Conservation (phyloP, 2,888 invertebrate genomes). For the Matsumyia berberina region DNA sequence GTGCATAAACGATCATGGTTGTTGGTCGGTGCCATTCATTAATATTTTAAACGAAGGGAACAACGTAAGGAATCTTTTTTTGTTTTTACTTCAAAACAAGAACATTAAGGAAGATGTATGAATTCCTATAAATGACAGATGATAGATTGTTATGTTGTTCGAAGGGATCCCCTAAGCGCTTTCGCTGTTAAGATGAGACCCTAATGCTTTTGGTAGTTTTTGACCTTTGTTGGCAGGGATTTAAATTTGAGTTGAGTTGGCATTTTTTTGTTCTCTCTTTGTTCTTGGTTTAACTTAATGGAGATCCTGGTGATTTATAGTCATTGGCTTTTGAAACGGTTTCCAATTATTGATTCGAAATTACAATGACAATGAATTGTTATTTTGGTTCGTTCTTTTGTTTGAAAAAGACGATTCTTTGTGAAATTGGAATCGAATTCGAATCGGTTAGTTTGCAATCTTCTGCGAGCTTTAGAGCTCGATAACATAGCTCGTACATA, state of each 20-base stretch:
- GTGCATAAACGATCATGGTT: conserved; percentile 53
- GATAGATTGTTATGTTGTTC: conserved; percentile 18
- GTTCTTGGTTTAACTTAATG: not conserved
- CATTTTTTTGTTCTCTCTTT: not conserved
- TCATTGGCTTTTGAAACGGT: not conserved
- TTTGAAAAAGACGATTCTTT: too few relatives aligned
- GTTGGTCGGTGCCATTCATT: conserved; percentile 17
- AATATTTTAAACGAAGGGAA: conserved; percentile 26
- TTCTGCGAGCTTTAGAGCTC: too few relatives aligned
- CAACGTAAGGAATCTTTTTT: conserved; percentile 9
- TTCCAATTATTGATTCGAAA: not conserved
- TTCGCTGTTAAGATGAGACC: not conserved
- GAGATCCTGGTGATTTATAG: not conserved
- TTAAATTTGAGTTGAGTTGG: conserved; percentile 1
- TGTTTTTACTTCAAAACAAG: not conserved
- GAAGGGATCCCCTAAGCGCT: not conserved
- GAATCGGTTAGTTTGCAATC: too few relatives aligned
- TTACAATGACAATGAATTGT: not conserved
- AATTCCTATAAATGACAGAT: conserved; percentile 13
- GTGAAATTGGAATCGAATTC: too few relatives aligned
- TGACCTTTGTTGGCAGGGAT: not conserved
- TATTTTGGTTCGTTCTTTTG: not conserved
- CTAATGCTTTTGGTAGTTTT: conserved; percentile 2
- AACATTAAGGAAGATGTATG: conserved; percentile 15
- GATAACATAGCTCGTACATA: too few relatives aligned